A percentile compares a stretch with the other conserved stretches of the same genome.
Conservation (phyloP, 2,888 invertebrate species). For the Nephrotoma guestfalica region DNA sequence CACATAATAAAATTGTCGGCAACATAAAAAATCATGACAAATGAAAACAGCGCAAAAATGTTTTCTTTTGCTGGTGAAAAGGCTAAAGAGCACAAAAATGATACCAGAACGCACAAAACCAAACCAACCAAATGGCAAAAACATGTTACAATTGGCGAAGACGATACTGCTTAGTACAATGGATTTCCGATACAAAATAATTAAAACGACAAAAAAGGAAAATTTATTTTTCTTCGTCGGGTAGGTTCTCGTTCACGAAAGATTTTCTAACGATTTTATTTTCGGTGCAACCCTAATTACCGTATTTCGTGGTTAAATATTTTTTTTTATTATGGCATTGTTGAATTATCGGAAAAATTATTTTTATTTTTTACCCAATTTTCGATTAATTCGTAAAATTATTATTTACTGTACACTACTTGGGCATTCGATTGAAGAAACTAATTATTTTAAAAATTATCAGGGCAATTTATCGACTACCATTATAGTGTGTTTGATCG, state of each 20-base stretch:
- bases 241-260: not conserved
- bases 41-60: not conserved
- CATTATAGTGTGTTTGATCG: no score
- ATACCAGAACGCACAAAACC: not conserved
- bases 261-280: not conserved
- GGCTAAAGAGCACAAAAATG: not conserved
- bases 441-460: no score
- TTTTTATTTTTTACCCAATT: not conserved
- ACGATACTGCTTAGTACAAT: not conserved
- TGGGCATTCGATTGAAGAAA: no score
- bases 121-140: not conserved
- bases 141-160: not conserved
- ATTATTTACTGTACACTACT: not conserved
- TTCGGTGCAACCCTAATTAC: not conserved
- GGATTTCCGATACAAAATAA: not conserved
- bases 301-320: not conserved
- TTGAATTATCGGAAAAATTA: not conserved
- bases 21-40: not conserved
- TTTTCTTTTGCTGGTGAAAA: not conserved
- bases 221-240: not conserved
- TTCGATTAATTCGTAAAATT: not conserved
- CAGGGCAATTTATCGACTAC: no score
- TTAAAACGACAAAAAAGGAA: not conserved
- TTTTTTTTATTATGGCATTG: not conserved
- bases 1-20: not conserved